These are phyloP conservation scores for Moxostoma hubbsi DNA, from an alignment of 2,797 vertebrate species.

Conservation along the genomic window DNA sequence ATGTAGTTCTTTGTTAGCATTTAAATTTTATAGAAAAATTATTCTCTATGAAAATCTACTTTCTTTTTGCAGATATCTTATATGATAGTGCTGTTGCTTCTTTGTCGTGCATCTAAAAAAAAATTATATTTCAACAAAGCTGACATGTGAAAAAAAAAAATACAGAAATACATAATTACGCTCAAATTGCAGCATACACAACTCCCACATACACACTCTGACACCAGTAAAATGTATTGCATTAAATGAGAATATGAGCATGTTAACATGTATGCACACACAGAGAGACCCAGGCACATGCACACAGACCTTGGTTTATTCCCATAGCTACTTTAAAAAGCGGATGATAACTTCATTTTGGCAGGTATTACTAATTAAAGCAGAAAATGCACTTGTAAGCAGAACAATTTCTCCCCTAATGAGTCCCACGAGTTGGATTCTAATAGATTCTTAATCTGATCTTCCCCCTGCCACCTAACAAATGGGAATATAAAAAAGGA, in stretches of 20 bases:
- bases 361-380: slow-evolving; percentile 46
- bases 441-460: slow-evolving; percentile 56
- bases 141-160: too few species aligned
- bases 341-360: slow-evolving; percentile 26
- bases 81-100: too few species aligned
- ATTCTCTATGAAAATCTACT: too few species aligned
- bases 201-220: too few species aligned
- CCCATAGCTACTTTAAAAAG: slow-evolving; percentile 5
- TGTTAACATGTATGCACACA: neutral
- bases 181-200: neutral
- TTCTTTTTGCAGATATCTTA: too few species aligned
- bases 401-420: slow-evolving; percentile 50
- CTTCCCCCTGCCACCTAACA: slow-evolving; percentile 47
- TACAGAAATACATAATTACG: neutral
- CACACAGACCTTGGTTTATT: slow-evolving; percentile 22
- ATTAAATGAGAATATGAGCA: too few species aligned
- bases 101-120: too few species aligned
- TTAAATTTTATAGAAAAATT: too few species aligned
- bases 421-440: slow-evolving; percentile 36
- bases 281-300: neutral
- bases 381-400: slow-evolving; percentile 51
- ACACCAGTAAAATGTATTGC: too few species aligned
- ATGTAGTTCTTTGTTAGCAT: too few species aligned
- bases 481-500: slow-evolving; percentile 32
- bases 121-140: neutral